A percentile compares a stretch with the other conserved stretches of the same genome.
These are phyloP conservation scores for Baryphthengus martii DNA, from an alignment of 2,113 vertebrate species.

Conservation along the genomic window DNA sequence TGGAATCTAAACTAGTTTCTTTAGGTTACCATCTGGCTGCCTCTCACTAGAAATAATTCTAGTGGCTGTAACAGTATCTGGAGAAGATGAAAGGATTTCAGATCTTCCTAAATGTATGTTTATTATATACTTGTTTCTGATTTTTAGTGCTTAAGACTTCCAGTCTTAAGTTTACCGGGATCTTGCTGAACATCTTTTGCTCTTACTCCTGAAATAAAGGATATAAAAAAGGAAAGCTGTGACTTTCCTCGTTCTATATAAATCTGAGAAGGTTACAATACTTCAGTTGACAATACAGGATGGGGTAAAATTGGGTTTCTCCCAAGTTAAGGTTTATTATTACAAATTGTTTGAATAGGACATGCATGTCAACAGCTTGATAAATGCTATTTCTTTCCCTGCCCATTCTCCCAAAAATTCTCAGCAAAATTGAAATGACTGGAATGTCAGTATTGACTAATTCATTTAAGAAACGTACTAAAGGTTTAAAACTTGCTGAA, in stretches of 20 bases:
- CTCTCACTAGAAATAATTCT: neutral
- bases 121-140: neutral
- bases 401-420: neutral
- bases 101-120: neutral
- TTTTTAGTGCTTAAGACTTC: neutral
- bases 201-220: neutral
- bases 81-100: neutral
- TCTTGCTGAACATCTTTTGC: neutral
- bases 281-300: fast-evolving
- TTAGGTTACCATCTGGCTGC: neutral
- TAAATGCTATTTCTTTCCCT: neutral
- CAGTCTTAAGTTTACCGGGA: neutral
- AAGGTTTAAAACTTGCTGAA: neutral
- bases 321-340: neutral
- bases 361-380: neutral
- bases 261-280: neutral
- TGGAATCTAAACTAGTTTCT: neutral
- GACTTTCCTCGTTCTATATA: neutral
- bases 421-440: neutral
- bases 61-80: neutral
- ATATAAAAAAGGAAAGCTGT: neutral
- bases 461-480: neutral
- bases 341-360: neutral
- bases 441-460: neutral
- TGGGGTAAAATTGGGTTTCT: neutral